Evolutionary conservation across 2,797 vertebrate species (phyloP).

Genomic region (Channa striata): DNA sequence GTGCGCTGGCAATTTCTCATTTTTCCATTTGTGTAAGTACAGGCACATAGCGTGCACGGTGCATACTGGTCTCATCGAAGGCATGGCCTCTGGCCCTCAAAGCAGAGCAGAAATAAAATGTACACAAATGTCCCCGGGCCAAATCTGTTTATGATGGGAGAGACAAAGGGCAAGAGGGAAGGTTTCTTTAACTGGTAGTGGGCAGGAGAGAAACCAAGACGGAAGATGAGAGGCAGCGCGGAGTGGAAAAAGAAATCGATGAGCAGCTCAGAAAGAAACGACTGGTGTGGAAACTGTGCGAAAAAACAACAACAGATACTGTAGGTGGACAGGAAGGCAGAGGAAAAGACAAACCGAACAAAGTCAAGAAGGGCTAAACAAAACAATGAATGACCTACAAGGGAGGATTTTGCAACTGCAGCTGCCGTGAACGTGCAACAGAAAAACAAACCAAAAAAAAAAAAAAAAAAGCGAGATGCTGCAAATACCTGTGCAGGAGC

Average conservation of each 20-base stretch:
- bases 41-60: constrained; percentile 15
- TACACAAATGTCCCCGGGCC: constrained; percentile 56
- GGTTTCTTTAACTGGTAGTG: constrained; percentile 57
- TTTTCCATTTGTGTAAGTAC: constrained; percentile 23
- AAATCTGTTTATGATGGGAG: constrained; percentile 57
- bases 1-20: constrained; percentile 9
- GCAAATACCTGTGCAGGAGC: constrained; percentile 34
- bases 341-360: constrained; percentile 39
- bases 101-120: constrained; percentile 49
- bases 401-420: constrained; percentile 10
- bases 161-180: constrained; percentile 19
- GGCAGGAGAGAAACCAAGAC: constrained; percentile 49
- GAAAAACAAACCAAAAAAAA: too few species aligned
- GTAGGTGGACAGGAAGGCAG: constrained; percentile 42
- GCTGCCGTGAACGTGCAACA: constrained; percentile 20
- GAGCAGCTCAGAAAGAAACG: constrained; percentile 50
- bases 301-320: constrained; percentile 39
- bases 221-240: constrained; percentile 37
- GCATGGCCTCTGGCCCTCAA: constrained; percentile 63
- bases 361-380: not conserved
- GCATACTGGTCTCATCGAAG: constrained; percentile 50
- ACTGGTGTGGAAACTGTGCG: constrained; percentile 29
- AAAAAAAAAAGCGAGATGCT: not conserved
- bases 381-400: constrained; percentile 21
- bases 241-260: constrained; percentile 59